A percentile compares a stretch with the other conserved stretches of the same genome.
These are phyloP conservation scores for Athalia circularis DNA, from an alignment of 2,888 invertebrate species.

Conservation along the genomic window DNA sequence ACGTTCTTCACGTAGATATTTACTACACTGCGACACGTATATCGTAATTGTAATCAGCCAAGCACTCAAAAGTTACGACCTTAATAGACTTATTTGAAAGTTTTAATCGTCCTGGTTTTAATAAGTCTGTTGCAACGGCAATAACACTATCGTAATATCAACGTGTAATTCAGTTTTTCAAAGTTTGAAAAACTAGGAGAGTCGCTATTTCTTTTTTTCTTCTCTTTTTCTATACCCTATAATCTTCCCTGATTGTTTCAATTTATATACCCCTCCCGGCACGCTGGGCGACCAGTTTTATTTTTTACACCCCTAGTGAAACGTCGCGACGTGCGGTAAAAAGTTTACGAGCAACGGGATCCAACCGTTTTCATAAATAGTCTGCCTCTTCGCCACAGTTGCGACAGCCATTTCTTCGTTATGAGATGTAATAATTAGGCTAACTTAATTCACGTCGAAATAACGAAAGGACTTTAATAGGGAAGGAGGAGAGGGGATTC, in stretches of 20 bases:
- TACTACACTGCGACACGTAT: not conserved
- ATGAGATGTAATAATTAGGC: not conserved
- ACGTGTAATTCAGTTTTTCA: not conserved
- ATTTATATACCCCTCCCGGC: no score
- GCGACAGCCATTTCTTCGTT: not conserved
- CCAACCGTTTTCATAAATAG: conserved; percentile 2
- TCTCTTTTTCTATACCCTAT: no score
- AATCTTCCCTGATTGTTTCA: no score
- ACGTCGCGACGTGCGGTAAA: not conserved
- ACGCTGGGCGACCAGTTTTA: no score
- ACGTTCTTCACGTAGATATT: not conserved
- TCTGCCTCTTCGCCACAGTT: not conserved
- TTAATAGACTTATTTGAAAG: not conserved
- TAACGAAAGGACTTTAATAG: no score
- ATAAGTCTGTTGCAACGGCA: not conserved
- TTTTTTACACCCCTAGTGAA: not conserved
- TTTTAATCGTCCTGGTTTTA: not conserved
- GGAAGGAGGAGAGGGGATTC: no score
- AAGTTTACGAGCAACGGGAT: not conserved
- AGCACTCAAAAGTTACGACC: not conserved
- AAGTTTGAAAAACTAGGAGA: not conserved
- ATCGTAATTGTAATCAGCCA: no score
- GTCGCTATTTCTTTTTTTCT: no score
- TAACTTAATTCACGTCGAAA: not conserved
- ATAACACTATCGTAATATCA: not conserved